A percentile compares a stretch with the other conserved stretches of the same genome.
phyloP scores from a whole-genome alignment of 1,140 invertebrate species.

The Mylabris phalerata region DNA sequence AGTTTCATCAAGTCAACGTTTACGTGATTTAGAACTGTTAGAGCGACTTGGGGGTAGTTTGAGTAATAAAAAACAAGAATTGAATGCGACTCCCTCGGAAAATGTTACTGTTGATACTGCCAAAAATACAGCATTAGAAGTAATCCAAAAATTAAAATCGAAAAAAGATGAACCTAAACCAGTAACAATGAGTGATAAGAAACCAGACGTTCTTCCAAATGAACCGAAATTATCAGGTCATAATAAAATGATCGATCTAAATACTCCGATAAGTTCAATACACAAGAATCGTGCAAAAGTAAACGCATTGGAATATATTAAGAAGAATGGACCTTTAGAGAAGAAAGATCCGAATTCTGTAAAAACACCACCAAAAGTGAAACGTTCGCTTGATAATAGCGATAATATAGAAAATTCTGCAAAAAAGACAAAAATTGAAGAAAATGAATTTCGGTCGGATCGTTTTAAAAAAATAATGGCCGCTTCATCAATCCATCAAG shows the following conservation, averaged over 20 bases:
- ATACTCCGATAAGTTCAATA: constrained; percentile 49
- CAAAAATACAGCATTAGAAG: constrained; percentile 29
- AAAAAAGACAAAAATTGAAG: constrained; percentile 46
- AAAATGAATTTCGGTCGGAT: constrained; percentile 50
- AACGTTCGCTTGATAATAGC: constrained; percentile 34
- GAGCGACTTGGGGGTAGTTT: constrained; percentile 44
- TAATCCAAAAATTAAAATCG: constrained; percentile 36
- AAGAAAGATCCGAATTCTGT: constrained; percentile 62
- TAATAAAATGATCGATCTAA: constrained; percentile 51
- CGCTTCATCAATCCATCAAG: constrained; percentile 66
- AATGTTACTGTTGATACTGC: constrained; percentile 32
- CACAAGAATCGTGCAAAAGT: constrained; percentile 53
- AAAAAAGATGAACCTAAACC: constrained; percentile 8
- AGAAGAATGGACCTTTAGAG: constrained; percentile 57
- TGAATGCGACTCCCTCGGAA: constrained; percentile 15
- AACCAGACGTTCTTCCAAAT: constrained; percentile 9
- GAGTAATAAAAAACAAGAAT: constrained; percentile 14
- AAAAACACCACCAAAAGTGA: constrained; percentile 43
- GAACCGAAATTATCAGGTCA: constrained; percentile 21
- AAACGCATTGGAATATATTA: constrained; percentile 62
- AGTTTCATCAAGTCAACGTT: constrained; percentile 47
- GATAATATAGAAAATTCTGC: constrained; percentile 37
- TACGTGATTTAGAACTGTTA: constrained; percentile 55
- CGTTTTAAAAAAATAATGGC: constrained; percentile 75
- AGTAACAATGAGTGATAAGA: constrained; percentile 3